These are phyloP conservation scores for Hydraecia micacea DNA, from an alignment of 2,888 invertebrate genomes.

Conservation along the genomic window DNA sequence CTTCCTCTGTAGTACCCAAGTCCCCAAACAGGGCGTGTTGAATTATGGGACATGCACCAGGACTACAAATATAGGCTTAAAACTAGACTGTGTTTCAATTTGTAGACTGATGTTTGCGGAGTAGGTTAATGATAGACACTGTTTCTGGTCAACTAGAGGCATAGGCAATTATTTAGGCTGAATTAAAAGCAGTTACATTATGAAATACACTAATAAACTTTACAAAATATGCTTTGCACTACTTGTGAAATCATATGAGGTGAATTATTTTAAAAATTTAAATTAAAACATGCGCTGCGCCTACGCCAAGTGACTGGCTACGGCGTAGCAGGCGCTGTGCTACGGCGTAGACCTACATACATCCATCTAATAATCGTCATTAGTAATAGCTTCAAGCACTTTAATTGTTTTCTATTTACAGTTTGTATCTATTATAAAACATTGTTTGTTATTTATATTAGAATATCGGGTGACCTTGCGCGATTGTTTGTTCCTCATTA, in stretches of 20 bases:
- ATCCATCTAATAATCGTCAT: background rate
- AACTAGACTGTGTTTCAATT: conserved; percentile 36
- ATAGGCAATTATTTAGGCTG: background rate
- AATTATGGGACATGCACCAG: conserved; percentile 42
- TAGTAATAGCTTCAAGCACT: background rate
- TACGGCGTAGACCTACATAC: conserved; percentile 29
- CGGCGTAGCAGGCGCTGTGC: conserved; percentile 22
- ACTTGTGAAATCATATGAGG: background rate
- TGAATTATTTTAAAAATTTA: background rate
- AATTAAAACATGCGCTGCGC: background rate
- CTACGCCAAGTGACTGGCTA: background rate
- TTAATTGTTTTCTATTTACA: background rate
- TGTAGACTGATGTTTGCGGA: conserved; percentile 18
- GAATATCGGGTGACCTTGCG: too few species aligned
- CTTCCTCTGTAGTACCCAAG: conserved; percentile 26
- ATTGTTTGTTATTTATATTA: too few species aligned
- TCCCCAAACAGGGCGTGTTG: conserved; percentile 56
- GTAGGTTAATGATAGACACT: background rate
- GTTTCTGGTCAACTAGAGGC: background rate
- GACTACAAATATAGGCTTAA: conserved; percentile 36
- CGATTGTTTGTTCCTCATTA: background rate
- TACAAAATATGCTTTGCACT: background rate
- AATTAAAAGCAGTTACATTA: background rate
- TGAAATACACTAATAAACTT: background rate
- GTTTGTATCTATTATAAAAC: background rate